A percentile compares a stretch with the other conserved stretches of the same genome.
Conservation (phyloP, 1,140 invertebrate genomes). For the roundworm (Caenorhabditis elegans) region DNA sequence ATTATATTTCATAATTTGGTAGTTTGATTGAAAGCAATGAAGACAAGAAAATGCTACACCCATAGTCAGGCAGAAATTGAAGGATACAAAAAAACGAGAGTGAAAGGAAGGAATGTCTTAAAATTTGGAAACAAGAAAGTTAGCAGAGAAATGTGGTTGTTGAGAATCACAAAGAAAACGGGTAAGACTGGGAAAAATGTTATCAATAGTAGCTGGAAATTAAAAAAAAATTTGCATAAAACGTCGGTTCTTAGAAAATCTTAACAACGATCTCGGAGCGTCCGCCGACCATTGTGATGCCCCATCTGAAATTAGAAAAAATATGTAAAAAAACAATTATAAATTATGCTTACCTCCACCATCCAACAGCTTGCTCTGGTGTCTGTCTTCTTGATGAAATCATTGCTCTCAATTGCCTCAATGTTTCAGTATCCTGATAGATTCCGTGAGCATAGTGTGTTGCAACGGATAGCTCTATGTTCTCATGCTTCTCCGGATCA, state of each 20-base stretch:
- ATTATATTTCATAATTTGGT: background rate
- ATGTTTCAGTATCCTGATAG: constrained; percentile 60
- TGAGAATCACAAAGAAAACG: background rate
- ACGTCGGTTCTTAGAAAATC: background rate
- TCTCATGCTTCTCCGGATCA: constrained; percentile 44
- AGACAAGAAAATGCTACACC: background rate
- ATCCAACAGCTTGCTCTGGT: constrained; percentile 62
- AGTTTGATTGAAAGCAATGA: background rate
- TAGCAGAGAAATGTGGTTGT: background rate
- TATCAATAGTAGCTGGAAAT: background rate
- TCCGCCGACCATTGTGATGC: constrained; percentile 55
- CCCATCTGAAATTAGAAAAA: constrained; percentile 48
- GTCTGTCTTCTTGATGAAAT: constrained; percentile 55
- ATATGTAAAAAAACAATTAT: background rate
- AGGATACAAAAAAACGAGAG: background rate
- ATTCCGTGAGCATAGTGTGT: constrained; percentile 64
- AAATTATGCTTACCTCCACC: constrained; percentile 49
- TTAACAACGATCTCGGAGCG: constrained; percentile 50
- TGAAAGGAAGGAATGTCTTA: background rate
- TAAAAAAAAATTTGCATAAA: background rate
- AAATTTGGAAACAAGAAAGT: background rate
- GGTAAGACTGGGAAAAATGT: background rate
- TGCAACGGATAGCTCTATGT: constrained; percentile 61
- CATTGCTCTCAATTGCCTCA: constrained; percentile 55
- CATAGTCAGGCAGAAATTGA: background rate